Conservation (phyloP, 2,797 vertebrate species). For the Rhinatrema bivittatum region DNA sequence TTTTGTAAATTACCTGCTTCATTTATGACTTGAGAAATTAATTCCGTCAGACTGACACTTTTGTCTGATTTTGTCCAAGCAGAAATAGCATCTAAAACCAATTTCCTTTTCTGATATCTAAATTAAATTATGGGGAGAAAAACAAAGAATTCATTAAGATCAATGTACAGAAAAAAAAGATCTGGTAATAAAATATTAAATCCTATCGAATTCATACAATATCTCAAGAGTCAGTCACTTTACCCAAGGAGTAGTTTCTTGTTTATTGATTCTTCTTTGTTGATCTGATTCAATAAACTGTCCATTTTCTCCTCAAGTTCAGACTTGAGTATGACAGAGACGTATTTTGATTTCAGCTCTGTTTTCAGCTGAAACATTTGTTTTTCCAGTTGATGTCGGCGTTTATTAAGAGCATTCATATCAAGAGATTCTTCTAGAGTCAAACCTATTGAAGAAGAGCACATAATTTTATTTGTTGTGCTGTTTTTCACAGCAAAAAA, state of each 20-base stretch:
- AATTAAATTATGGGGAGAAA: conserved; percentile 7
- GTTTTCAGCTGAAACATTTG: conserved; percentile 36
- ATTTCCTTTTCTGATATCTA: conserved; percentile 52
- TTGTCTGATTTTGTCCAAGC: conserved; percentile 42
- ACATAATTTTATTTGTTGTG: too few species aligned
- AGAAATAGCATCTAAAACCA: conserved; percentile 35
- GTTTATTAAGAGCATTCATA: conserved; percentile 40
- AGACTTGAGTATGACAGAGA: conserved; percentile 43
- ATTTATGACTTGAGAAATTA: conserved; percentile 37
- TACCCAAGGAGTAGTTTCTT: conserved; percentile 49
- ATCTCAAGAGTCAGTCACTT: conserved; percentile 1
- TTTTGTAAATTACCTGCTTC: conserved; percentile 10
- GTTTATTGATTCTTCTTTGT: conserved; percentile 43
- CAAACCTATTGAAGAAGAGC: conserved; percentile 45
- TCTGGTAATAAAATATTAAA: too few species aligned
- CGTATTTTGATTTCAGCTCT: conserved; percentile 36
- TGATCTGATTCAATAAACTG: conserved; percentile 28
- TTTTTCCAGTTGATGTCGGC: conserved; percentile 41
- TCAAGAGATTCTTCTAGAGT: conserved; percentile 44
- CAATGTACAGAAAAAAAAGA: neutral
- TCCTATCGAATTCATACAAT: neutral
- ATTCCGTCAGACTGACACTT: conserved; percentile 40
- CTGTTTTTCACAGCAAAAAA: too few species aligned
- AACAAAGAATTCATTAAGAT: neutral
- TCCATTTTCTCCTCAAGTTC: conserved; percentile 49